Percentiles rank a stretch among this genome's conserved stretches.
phyloP scores from a whole-genome alignment of 1,140 invertebrate genomes.

The Aplysia californica region DNA sequence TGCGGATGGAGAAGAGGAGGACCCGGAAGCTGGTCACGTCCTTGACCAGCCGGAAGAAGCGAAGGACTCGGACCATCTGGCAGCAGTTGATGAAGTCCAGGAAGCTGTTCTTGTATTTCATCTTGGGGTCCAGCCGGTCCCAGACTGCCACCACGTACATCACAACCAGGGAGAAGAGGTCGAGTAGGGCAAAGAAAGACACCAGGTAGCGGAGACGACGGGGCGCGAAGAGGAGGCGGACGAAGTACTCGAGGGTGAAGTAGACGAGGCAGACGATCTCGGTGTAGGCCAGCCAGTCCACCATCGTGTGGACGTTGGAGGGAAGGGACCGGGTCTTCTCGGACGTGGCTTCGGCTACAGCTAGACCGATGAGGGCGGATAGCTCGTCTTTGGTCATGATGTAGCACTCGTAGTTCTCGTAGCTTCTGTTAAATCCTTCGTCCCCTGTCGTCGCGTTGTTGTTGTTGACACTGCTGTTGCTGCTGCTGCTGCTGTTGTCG shows the following conservation, averaged over 20 bases:
- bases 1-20: slow-evolving; percentile 83
- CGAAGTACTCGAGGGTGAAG: slow-evolving; percentile 61
- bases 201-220: slow-evolving; percentile 61
- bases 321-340: no score
- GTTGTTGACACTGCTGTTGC: no score
- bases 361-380: no score
- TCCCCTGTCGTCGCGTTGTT: no score
- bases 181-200: slow-evolving; percentile 98
- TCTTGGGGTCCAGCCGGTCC: slow-evolving; percentile 32
- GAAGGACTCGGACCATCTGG: slow-evolving; percentile 96
- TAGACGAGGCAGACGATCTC: slow-evolving; percentile 65
- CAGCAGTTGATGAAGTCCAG: slow-evolving; percentile 76
- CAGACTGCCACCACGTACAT: slow-evolving; percentile 27
- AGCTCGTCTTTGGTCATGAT: no score
- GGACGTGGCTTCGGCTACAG: no score
- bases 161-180: slow-evolving; percentile 86
- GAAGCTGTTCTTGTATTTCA: slow-evolving; percentile 28
- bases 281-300: slow-evolving; percentile 28
- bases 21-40: slow-evolving; percentile 75
- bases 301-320: neutral
- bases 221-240: slow-evolving; percentile 61
- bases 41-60: slow-evolving; percentile 96
- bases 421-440: no score
- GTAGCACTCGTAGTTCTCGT: no score
- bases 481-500: no score